phyloP scores from a whole-genome alignment of 2,797 vertebrate genomes.

The Ctenopoma multispine region DNA sequence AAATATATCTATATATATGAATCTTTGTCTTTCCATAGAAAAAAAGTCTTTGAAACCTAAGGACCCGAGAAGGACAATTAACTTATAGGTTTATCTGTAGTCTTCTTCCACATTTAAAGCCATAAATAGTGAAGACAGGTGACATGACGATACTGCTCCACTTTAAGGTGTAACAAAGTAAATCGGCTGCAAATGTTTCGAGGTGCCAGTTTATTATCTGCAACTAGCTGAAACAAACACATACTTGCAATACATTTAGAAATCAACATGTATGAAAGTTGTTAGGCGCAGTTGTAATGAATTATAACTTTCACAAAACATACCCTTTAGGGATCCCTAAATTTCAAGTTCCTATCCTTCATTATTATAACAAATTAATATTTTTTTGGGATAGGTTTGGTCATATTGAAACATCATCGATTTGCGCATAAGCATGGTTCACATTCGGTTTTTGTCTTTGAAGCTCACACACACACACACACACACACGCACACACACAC shows the following conservation, averaged over 20 bases:
- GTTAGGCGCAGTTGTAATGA: background rate
- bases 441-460: slow-evolving; percentile 51
- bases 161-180: too few relatives aligned
- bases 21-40: too few relatives aligned
- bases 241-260: background rate
- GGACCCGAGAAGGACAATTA: background rate
- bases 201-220: too few relatives aligned
- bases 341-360: background rate
- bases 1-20: too few relatives aligned
- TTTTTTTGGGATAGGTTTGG: slow-evolving; percentile 70
- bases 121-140: too few relatives aligned
- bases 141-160: too few relatives aligned
- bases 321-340: background rate
- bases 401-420: slow-evolving; percentile 66
- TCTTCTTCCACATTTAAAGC: too few relatives aligned
- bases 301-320: background rate
- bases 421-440: slow-evolving; percentile 60
- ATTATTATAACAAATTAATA: slow-evolving; percentile 74
- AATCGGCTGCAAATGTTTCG: too few relatives aligned
- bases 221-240: background rate
- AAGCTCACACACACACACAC: background rate
- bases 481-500: background rate
- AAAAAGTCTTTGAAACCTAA: background rate
- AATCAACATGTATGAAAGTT: background rate
- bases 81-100: background rate